Percentiles rank a stretch among this genome's conserved stretches.
phyloP scores from a whole-genome alignment of 2,888 invertebrate genomes.

The Chymomyza procnemis region DNA sequence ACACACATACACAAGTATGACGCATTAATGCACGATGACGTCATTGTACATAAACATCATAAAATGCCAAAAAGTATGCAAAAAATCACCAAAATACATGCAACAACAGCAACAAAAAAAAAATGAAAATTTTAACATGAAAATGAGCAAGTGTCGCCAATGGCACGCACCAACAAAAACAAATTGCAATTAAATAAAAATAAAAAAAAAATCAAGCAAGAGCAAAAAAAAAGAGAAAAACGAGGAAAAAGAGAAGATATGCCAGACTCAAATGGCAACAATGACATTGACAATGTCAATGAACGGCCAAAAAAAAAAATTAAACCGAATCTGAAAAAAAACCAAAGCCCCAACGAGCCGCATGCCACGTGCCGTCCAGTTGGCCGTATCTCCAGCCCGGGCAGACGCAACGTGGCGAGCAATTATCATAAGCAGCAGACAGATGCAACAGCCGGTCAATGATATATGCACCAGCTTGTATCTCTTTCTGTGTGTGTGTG shows the following conservation, averaged over 20 bases:
- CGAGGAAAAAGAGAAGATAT: constrained; percentile 17
- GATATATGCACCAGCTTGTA: neutral
- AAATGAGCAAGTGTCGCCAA: constrained; percentile 41
- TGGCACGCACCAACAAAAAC: constrained; percentile 48
- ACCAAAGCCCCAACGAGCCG: constrained; percentile 16
- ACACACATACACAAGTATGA: neutral
- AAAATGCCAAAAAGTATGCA: constrained; percentile 41
- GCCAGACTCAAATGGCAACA: constrained; percentile 55
- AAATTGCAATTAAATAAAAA: constrained; percentile 68
- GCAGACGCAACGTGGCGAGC: constrained; percentile 45
- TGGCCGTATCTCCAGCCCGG: neutral
- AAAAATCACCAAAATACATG: constrained; percentile 18
- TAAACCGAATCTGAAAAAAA: constrained; percentile 36
- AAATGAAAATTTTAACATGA: constrained; percentile 45
- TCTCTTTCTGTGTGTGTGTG: neutral
- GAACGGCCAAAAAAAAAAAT: constrained; percentile 58
- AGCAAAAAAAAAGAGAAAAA: constrained; percentile 33
- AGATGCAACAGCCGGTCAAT: constrained; percentile 48
- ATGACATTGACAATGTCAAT: constrained; percentile 75
- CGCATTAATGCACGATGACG: constrained; percentile 44
- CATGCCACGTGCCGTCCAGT: constrained; percentile 54
- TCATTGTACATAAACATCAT: constrained; percentile 69
- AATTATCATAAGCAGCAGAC: constrained; percentile 69
- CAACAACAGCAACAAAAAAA: too few relatives aligned
- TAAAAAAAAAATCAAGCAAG: constrained; percentile 21